Percentiles rank a stretch among this genome's conserved stretches.
These are phyloP conservation scores for Pleuronectes platessa DNA, from an alignment of 2,113 vertebrate genomes.

Conservation along the genomic window DNA sequence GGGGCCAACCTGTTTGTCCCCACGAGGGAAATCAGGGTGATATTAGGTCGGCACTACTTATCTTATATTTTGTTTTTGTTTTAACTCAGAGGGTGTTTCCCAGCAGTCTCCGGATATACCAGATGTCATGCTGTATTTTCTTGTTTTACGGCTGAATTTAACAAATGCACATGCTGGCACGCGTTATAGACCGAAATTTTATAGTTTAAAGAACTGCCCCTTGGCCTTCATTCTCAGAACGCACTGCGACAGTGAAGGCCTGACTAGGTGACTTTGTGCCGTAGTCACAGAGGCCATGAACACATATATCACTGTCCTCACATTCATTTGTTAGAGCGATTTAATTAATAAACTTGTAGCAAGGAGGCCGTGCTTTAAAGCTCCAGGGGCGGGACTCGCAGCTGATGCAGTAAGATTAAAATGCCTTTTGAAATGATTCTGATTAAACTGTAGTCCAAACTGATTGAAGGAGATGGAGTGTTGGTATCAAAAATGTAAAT, in stretches of 20 bases:
- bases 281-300: conserved; percentile 38
- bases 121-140: background rate
- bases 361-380: conserved; percentile 7
- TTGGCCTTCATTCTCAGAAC: conserved; percentile 15
- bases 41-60: conserved; percentile 29
- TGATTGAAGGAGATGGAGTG: conserved; percentile 34
- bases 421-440: conserved; percentile 4
- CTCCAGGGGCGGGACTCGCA: background rate
- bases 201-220: background rate
- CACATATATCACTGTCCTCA: conserved; percentile 52
- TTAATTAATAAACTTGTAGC: conserved; percentile 54
- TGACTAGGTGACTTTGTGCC: conserved; percentile 7
- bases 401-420: conserved; percentile 42
- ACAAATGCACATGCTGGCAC: background rate
- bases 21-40: conserved; percentile 33
- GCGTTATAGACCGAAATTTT: background rate
- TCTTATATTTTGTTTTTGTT: too few relatives aligned
- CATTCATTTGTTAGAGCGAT: conserved; percentile 36
- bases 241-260: background rate
- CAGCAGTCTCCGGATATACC: background rate
- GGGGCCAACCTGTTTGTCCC: conserved; percentile 32
- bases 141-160: background rate
- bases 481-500: conserved; percentile 5
- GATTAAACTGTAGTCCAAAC: conserved; percentile 22
- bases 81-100: background rate